These are phyloP conservation scores for Kryphioiulus occultus DNA, from an alignment of 2,888 invertebrate species.

Conservation along the genomic window DNA sequence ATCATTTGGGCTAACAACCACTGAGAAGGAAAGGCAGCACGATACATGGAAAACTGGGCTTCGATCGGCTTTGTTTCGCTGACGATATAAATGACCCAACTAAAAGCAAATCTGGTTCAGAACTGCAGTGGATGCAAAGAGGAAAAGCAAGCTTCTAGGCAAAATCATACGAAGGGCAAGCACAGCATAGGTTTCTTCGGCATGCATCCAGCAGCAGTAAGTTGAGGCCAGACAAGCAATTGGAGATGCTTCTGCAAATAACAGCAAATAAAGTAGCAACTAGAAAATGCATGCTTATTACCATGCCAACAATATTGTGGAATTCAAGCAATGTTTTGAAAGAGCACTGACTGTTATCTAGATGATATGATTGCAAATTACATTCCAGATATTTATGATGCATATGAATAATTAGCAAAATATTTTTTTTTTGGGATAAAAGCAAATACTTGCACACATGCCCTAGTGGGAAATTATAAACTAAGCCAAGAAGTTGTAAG, in stretches of 20 bases:
- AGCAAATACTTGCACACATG: no score
- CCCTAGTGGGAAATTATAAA: no score
- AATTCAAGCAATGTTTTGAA: no score
- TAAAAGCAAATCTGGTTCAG: background rate
- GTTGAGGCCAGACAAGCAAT: background rate
- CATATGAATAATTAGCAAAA: no score
- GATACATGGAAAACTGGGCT: slow-evolving; percentile 41
- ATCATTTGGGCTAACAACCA: slow-evolving; percentile 47
- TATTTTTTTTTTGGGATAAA: no score
- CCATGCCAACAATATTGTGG: no score
- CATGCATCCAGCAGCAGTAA: background rate
- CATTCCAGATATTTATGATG: no score
- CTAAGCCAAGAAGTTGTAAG: no score
- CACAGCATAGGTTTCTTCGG: background rate
- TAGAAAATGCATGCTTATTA: background rate
- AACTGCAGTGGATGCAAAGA: background rate
- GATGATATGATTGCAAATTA: no score
- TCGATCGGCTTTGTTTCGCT: background rate
- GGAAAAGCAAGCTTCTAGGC: background rate
- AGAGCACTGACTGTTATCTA: no score
- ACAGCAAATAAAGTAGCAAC: background rate
- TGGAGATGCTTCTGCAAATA: background rate
- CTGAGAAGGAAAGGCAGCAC: slow-evolving; percentile 45
- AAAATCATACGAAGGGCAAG: background rate
- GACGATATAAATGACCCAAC: background rate